A percentile compares a stretch with the other conserved stretches of the same genome.
These are phyloP conservation scores for Eupithecia dodoneata DNA, from an alignment of 2,888 invertebrate species.

Conservation along the genomic window DNA sequence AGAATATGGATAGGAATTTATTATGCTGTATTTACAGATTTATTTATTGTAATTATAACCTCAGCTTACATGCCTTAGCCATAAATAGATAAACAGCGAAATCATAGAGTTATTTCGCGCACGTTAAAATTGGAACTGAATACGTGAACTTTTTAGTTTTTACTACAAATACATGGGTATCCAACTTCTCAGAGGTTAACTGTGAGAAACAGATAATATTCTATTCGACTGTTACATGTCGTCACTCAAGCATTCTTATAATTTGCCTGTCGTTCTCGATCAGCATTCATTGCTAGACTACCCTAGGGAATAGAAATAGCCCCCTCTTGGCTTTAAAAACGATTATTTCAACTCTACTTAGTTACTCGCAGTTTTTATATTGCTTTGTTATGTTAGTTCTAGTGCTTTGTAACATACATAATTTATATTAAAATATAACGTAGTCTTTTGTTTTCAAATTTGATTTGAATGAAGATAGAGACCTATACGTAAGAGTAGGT, in stretches of 20 bases:
- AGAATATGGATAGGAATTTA: background rate
- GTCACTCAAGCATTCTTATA: constrained; percentile 28
- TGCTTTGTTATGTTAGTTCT: too few species aligned
- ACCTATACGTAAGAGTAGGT: too few species aligned
- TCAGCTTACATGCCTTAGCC: background rate
- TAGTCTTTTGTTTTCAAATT: background rate
- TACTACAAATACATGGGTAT: background rate
- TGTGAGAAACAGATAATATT: constrained; percentile 5
- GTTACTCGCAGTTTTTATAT: background rate
- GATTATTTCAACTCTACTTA: constrained; percentile 9
- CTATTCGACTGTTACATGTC: constrained; percentile 24
- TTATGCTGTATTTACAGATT: background rate
- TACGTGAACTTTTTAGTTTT: background rate
- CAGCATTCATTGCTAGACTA: constrained; percentile 24
- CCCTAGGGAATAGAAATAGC: constrained; percentile 28
- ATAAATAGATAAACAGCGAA: background rate
- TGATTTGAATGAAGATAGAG: background rate
- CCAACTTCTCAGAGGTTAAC: background rate
- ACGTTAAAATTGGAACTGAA: constrained; percentile 2
- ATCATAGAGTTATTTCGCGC: background rate
- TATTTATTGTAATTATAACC: background rate
- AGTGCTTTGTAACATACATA: background rate
- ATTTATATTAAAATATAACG: background rate
- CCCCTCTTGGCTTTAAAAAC: background rate
- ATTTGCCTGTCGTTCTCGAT: constrained; percentile 40